A percentile compares a stretch with the other conserved stretches of the same genome.
Conservation (phyloP, 2,888 invertebrate genomes). For the Nasonovia ribisnigri region DNA sequence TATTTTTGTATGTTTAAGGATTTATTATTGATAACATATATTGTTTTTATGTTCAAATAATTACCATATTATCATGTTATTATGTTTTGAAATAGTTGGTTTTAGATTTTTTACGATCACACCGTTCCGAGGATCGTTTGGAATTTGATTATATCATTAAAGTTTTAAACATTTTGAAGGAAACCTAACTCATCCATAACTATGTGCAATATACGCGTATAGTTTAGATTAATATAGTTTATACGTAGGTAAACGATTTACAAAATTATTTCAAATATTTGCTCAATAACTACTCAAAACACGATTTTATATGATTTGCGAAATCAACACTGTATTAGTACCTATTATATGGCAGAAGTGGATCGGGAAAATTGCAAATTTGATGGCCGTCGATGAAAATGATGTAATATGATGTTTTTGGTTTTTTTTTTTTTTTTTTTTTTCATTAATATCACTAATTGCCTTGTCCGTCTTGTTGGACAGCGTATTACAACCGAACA, state of each 20-base stretch:
- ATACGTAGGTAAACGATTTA: neutral
- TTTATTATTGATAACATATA: neutral
- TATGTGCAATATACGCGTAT: neutral
- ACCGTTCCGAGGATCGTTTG: neutral
- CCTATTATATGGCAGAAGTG: neutral
- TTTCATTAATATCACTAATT: neutral
- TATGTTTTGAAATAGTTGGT: neutral
- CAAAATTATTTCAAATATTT: neutral
- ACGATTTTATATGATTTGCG: neutral
- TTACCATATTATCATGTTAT: neutral
- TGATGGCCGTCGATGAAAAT: neutral
- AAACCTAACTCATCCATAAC: neutral
- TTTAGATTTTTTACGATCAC: neutral
- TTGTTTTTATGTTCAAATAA: neutral
- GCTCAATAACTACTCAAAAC: neutral
- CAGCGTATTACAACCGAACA: neutral
- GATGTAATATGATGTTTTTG: neutral
- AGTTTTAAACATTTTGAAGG: neutral
- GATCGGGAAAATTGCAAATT: neutral
- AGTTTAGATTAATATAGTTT: neutral
- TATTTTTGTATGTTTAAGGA: neutral
- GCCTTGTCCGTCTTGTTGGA: neutral
- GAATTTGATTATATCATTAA: neutral
- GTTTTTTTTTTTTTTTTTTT: neutral
- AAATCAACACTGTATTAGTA: neutral